Conservation (phyloP, 1,140 invertebrate genomes). For the Polypedilum vanderplanki region DNA sequence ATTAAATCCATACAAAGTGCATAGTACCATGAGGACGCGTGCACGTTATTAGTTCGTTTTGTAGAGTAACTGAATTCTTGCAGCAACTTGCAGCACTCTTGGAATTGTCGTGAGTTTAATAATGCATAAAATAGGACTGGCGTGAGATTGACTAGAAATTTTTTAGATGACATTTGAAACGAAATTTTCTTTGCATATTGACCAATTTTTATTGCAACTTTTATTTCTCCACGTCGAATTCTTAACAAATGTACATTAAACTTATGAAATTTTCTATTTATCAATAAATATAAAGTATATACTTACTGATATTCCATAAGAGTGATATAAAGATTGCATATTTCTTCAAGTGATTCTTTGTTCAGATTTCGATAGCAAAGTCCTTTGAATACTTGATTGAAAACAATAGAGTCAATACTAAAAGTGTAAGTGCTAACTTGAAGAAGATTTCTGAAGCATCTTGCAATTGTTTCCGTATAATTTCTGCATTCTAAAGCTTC, state of each 20-base stretch:
- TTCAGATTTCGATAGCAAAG: background rate
- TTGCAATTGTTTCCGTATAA: background rate
- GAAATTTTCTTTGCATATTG: background rate
- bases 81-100: background rate
- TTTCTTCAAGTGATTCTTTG: background rate
- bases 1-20: slow-evolving; percentile 13
- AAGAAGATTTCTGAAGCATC: background rate
- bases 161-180: background rate
- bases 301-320: slow-evolving; percentile 11
- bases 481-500: background rate
- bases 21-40: background rate
- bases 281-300: background rate
- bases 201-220: background rate
- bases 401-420: background rate
- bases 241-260: background rate
- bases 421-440: background rate
- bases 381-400: background rate
- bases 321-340: background rate
- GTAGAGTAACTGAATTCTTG: background rate
- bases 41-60: background rate
- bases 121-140: background rate
- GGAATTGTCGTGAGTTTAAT: background rate
- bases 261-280: background rate
- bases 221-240: background rate
- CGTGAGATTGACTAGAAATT: background rate